A percentile compares a stretch with the other conserved stretches of the same genome.
Conservation (phyloP, 2,888 invertebrate genomes). For the Microplitis manilae region DNA sequence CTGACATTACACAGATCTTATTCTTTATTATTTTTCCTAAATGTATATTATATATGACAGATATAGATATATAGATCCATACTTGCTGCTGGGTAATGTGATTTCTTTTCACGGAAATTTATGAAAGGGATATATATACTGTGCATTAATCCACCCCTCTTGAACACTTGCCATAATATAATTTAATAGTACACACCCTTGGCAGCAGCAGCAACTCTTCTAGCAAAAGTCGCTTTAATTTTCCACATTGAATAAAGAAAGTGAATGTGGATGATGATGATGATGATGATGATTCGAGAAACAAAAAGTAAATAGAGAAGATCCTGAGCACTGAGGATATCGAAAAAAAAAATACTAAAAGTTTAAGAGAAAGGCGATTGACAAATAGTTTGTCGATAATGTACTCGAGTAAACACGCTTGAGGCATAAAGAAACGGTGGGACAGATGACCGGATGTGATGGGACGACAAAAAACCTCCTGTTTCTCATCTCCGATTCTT, state of each 20-base stretch:
- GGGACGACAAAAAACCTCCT: conserved; percentile 48
- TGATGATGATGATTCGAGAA: neutral
- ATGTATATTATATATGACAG: conserved; percentile 19
- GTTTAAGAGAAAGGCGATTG: neutral
- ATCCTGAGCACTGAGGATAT: neutral
- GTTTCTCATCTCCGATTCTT: conserved; percentile 39
- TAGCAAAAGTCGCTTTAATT: neutral
- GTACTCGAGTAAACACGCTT: conserved; percentile 68
- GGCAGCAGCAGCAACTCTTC: conserved; percentile 19
- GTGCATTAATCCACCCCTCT: conserved; percentile 55
- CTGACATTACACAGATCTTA: neutral
- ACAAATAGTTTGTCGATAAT: conserved; percentile 60
- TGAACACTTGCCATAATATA: conserved; percentile 53
- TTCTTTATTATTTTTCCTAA: neutral
- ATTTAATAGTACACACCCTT: conserved; percentile 58
- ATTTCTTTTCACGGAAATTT: conserved; percentile 52
- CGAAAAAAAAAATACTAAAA: neutral
- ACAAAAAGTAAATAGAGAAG: neutral
- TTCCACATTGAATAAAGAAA: neutral
- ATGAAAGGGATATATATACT: conserved; percentile 42
- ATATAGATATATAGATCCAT: conserved; percentile 16
- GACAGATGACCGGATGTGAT: conserved; percentile 69
- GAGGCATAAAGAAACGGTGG: conserved; percentile 47
- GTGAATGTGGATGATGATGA: neutral
- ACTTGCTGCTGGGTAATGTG: conserved; percentile 11